These are phyloP conservation scores for Bombus pascuorum DNA, from an alignment of 1,140 invertebrate genomes.

Conservation along the genomic window DNA sequence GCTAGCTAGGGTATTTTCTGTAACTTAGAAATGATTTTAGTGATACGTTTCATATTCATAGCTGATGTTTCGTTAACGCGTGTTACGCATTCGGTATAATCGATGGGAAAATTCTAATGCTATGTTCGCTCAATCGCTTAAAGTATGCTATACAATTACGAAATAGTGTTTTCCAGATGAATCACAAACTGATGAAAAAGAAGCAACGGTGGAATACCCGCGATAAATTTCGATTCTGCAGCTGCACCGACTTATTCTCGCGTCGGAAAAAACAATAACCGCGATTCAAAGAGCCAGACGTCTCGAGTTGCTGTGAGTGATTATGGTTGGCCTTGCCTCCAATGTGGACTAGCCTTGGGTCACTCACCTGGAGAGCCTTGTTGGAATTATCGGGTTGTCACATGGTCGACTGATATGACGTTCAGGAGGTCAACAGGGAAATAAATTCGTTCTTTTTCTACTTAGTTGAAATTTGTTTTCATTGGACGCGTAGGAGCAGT, in stretches of 20 bases:
- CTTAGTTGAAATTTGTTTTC: background rate
- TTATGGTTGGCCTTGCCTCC: slow-evolving; percentile 45
- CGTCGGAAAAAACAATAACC: background rate
- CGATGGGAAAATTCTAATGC: background rate
- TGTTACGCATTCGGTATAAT: too few relatives aligned
- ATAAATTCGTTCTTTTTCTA: slow-evolving; percentile 19
- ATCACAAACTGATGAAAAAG: too few relatives aligned
- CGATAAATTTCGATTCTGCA: background rate
- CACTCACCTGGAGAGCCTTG: slow-evolving; percentile 46
- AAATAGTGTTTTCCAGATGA: background rate
- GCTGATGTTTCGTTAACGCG: too few relatives aligned
- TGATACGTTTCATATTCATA: too few relatives aligned
- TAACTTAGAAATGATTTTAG: too few relatives aligned
- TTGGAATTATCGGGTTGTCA: slow-evolving; percentile 18
- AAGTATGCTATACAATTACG: background rate
- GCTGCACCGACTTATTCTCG: background rate
- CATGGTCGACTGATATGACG: background rate
- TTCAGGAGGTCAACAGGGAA: slow-evolving; percentile 9
- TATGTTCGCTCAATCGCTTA: background rate
- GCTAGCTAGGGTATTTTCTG: too few relatives aligned
- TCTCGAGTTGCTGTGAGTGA: slow-evolving; percentile 26
- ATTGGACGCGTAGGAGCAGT: too few relatives aligned
- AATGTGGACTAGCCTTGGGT: slow-evolving; percentile 43
- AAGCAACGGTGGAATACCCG: background rate
- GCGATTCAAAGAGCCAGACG: slow-evolving; percentile 7